Evolutionary conservation across 2,888 invertebrate genomes (phyloP).

Genomic region (Orthosia gothica): DNA sequence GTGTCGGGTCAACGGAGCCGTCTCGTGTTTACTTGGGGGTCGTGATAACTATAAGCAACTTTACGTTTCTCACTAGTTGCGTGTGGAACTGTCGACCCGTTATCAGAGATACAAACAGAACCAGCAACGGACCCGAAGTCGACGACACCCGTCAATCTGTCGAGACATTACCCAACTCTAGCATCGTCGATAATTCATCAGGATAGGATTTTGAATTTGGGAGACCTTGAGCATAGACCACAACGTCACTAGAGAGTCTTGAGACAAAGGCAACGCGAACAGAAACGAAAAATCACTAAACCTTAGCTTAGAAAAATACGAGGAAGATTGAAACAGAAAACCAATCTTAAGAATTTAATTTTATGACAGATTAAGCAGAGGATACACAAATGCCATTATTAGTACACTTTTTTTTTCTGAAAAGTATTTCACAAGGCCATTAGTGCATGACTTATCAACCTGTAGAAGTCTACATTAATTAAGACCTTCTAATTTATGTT

Average conservation of each 20-base stretch:
- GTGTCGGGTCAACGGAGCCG: constrained; percentile 45
- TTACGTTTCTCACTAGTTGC: constrained; percentile 25
- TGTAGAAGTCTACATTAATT: no score
- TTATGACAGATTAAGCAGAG: constrained; percentile 1
- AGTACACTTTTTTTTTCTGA: background rate
- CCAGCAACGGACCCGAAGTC: constrained; percentile 13
- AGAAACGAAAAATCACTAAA: background rate
- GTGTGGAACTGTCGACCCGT: constrained; percentile 7
- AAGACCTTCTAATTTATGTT: constrained; percentile 36
- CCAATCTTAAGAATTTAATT: constrained; percentile 13
- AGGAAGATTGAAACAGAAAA: background rate
- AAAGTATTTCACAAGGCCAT: background rate
- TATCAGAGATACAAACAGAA: constrained; percentile 13
- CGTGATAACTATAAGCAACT: constrained; percentile 26
- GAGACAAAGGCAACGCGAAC: background rate
- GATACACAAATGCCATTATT: constrained; percentile 5
- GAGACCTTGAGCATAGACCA: background rate
- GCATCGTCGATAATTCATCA: constrained; percentile 29
- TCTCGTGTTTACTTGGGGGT: constrained; percentile 47
- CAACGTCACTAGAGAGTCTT: background rate
- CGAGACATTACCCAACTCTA: constrained; percentile 15
- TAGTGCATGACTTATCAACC: no score
- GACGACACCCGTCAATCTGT: constrained; percentile 41
- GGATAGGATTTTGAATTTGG: constrained; percentile 20
- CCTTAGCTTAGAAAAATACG: background rate